A percentile compares a stretch with the other conserved stretches of the same genome.
Conservation (phyloP, 1,140 invertebrate genomes). For the Leptoteleia sp. region DNA sequence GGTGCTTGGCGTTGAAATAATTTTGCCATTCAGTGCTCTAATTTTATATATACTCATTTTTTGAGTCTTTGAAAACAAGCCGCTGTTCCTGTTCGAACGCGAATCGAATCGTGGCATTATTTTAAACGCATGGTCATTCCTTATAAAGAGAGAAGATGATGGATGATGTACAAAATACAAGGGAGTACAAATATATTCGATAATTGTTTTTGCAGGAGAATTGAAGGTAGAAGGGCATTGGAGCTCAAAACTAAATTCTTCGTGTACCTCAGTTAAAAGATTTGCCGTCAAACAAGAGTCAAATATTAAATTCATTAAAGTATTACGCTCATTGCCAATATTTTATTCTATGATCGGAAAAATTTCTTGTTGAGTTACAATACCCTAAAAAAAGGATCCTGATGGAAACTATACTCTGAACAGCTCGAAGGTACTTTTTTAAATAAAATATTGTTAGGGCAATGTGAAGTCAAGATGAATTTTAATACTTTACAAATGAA, state of each 20-base stretch:
- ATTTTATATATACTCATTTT: constrained; percentile 21
- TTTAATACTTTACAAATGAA: too few species aligned
- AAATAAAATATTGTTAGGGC: too few species aligned
- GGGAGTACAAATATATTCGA: constrained; percentile 12
- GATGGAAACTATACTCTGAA: constrained; percentile 5
- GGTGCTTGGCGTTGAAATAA: constrained; percentile 17
- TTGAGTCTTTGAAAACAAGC: constrained; percentile 21
- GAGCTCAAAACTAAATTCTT: background rate
- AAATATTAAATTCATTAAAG: too few species aligned
- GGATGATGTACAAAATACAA: constrained; percentile 19
- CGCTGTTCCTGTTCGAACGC: constrained; percentile 19
- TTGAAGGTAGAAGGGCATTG: background rate
- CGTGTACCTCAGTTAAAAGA: too few species aligned
- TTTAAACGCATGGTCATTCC: constrained; percentile 25
- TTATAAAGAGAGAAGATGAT: constrained; percentile 35
- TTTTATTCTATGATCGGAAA: background rate
- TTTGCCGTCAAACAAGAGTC: too few species aligned
- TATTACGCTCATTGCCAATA: too few species aligned
- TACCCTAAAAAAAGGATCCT: constrained; percentile 2
- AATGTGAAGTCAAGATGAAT: too few species aligned
- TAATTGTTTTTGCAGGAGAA: constrained; percentile 11
- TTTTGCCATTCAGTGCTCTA: constrained; percentile 11
- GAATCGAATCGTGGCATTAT: constrained; percentile 22
- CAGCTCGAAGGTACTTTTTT: too few species aligned
- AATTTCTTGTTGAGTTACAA: constrained; percentile 1